phyloP scores from a whole-genome alignment of 2,797 vertebrate species.

The Danio tinwini region DNA sequence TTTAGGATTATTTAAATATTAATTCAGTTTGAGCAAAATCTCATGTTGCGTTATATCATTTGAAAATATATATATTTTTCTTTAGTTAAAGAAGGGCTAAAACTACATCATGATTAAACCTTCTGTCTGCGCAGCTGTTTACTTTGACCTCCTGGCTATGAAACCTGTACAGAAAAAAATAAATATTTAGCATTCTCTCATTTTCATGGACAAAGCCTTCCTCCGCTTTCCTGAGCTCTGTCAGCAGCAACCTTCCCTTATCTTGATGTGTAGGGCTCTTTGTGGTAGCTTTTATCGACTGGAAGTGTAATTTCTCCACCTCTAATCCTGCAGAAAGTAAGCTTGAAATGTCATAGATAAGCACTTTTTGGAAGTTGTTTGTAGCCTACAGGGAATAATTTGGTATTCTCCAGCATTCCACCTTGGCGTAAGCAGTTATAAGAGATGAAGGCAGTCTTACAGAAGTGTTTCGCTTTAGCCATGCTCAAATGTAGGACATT shows the following conservation, averaged over 20 bases:
- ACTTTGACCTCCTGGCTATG: slow-evolving; percentile 30
- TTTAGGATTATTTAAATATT: background rate
- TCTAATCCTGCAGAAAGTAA: slow-evolving; percentile 55
- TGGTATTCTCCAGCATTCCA: slow-evolving; percentile 33
- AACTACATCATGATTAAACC: slow-evolving; percentile 20
- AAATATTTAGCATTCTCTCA: slow-evolving; percentile 15
- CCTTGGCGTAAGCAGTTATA: slow-evolving; percentile 18
- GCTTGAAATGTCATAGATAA: slow-evolving; percentile 57
- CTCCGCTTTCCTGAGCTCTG: slow-evolving; percentile 9
- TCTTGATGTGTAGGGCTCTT: slow-evolving; percentile 54
- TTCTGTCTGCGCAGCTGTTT: slow-evolving; percentile 29
- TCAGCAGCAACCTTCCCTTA: slow-evolving; percentile 36
- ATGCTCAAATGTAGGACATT: slow-evolving; percentile 27
- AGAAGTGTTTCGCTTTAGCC: slow-evolving; percentile 39
- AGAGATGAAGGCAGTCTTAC: slow-evolving; percentile 32
- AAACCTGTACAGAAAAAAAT: background rate
- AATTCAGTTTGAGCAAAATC: background rate
- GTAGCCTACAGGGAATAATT: slow-evolving; percentile 47
- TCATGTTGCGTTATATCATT: background rate
- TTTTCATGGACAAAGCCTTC: slow-evolving; percentile 13
- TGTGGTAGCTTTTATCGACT: slow-evolving; percentile 55
- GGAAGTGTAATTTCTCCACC: slow-evolving; percentile 48
- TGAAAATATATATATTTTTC: background rate
- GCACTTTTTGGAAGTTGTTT: slow-evolving; percentile 47
- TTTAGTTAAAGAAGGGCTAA: background rate